Base-by-base conservation (phyloP, 2,888 invertebrate species). In the Lasioglossum malachurum region DNA sequence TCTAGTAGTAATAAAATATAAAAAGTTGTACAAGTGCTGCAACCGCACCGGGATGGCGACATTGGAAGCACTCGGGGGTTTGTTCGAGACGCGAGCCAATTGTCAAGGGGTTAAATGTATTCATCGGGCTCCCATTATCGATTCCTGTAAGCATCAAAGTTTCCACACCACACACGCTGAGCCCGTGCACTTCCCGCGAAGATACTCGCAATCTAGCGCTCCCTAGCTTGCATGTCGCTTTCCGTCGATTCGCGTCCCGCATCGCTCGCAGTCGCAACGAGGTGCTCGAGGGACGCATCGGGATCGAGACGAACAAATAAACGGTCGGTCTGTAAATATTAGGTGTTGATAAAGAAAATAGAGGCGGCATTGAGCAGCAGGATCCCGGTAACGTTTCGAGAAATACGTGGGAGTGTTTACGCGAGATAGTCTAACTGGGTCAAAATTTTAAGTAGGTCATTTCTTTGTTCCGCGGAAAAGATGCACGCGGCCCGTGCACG, bases 101-200 rank as follows among this genome's bases (percentile, higher is more conserved):
- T 31, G 16, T 31, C 31, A 31, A 38, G 4, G n/a, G n/a, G 69
- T 69, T 69, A 69, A 69, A 38, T 35, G 75, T 41, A 35, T 60
- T 35, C 74, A 35, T 23, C 44, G 16, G 10, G 49, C 7, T 38
- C 23, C 27, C 53, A 16, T 75, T 73, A 76, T 76, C 72, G 84
- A 84, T 85, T 85, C 46, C 19, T 14, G 8, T n/a, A 60, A 14
- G n/a, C 41, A 69, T 75, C 60, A 31, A 75, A 84, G 74, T 84
- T 69, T 31, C 57, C 73, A 69, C 38, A 8, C 57, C 19, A n/a
- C 46, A 8, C 53, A n/a, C 53, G 10, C 1, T n/a, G n/a, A 57
- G 10, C n/a, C 7, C 35, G 23, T 3, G 23, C 12, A 53, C 53
- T 75, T 27, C 16, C 31, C n/a, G 44, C 31, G 35, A 4, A 41